Evolutionary conservation across 2,888 invertebrate species (phyloP).

Genomic region (Allygus modestus): DNA sequence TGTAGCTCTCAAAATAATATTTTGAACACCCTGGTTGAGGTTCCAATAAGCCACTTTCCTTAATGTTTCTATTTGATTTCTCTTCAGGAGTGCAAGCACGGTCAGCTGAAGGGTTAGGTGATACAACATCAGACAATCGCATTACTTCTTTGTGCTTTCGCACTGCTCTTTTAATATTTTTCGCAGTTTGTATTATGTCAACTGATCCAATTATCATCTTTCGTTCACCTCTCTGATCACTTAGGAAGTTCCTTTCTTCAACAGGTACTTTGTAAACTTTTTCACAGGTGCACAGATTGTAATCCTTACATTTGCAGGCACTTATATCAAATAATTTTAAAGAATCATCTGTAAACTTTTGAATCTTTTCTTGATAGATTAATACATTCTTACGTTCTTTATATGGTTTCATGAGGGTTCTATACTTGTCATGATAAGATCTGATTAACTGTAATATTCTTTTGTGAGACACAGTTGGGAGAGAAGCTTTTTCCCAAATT

Average conservation of each 20-base stretch:
- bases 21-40: constrained; percentile 17
- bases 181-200: neutral
- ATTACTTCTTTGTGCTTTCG: constrained; percentile 6
- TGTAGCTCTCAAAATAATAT: neutral
- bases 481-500: neutral
- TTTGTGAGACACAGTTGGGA: neutral
- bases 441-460: neutral
- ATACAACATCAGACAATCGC: neutral
- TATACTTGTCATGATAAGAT: neutral
- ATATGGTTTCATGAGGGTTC: neutral
- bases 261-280: neutral
- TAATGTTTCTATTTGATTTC: neutral
- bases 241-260: neutral
- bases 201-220: neutral
- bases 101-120: neutral
- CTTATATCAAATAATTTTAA: neutral
- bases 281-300: neutral
- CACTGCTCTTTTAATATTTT: neutral
- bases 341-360: neutral
- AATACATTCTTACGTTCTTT: neutral
- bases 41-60: neutral
- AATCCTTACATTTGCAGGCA: too few species aligned
- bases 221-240: neutral
- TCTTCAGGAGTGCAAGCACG: neutral
- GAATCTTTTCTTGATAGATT: constrained; percentile 6